Evolutionary conservation across 2,888 invertebrate species (phyloP), one percentile per base, ranked within the genome.

Genomic region (Pandemis corylana): DNA sequence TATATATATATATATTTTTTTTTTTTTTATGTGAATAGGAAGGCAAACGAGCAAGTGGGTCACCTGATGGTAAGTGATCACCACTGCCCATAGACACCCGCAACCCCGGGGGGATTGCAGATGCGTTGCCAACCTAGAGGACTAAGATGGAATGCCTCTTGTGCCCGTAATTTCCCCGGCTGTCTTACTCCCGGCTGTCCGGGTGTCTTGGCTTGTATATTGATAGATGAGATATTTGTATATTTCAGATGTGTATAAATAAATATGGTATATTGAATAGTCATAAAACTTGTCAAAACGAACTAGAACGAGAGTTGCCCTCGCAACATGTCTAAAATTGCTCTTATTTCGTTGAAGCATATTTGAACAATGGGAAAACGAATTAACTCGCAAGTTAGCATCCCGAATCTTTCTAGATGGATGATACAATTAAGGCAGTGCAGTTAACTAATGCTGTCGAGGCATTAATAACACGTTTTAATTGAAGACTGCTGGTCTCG

Each of bases 381-480:
- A 13, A 51, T 74, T 59, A 70, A 67, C 36, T 63, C 7, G 42
- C 13, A 56, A 62, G 62, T 78, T 75, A 75, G 76, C 82, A 81
- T 80, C 81, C 72, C 68, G 75, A 76, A 76, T 81, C 80, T 85
- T 82, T 82, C 79, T 49, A 79, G 82, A 80, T 77, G 80, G 75
- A 75, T 73, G 82, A 79, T 80, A 84, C 89, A 85, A 88, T 87
- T 85, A 85, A 78, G 69, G 76, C 72, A 74, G 77, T 84, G 85
- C 85, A 86, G 84, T 79, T 87, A 85, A 90, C 89, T 89, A 89
- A 88, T 87, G 86, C 81, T 84, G 80, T 78, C 77, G 79, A 83
- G 85, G 84, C 84, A 87, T 88, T 86, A 87, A 88, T 89, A 88
- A 85, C 83, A 77, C 80, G 78, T 78, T 85, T 82, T 86, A 85